These are phyloP conservation scores for Mechanitis mazaeus DNA, from an alignment of 2,888 invertebrate species.

Conservation along the genomic window DNA sequence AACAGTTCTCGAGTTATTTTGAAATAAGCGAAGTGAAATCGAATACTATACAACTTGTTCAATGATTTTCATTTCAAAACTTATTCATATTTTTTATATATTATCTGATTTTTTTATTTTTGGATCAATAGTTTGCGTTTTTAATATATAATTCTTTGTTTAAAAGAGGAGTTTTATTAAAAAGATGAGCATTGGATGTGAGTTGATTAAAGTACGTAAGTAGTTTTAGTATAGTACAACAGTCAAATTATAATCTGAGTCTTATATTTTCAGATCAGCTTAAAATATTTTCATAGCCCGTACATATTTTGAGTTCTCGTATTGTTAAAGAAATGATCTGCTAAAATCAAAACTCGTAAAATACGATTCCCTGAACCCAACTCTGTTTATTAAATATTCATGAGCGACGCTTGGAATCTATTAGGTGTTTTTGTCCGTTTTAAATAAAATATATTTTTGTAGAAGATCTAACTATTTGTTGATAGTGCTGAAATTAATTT, in stretches of 20 bases:
- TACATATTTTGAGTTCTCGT: not conserved
- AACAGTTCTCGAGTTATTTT: not conserved
- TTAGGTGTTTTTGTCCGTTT: constrained; percentile 11
- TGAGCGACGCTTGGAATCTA: constrained; percentile 11
- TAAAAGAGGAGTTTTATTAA: no score
- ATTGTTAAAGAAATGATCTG: not conserved
- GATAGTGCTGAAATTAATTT: not conserved
- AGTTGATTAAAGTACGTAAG: no score
- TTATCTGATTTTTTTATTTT: not conserved
- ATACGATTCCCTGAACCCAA: constrained; percentile 8
- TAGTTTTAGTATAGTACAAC: no score
- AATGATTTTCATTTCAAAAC: constrained; percentile 1
- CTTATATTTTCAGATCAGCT: not conserved
- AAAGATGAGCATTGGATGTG: no score
- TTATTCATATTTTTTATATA: not conserved
- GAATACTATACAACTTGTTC: not conserved
- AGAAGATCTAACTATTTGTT: constrained; percentile 5
- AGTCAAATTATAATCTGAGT: no score
- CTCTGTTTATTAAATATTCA: constrained; percentile 13
- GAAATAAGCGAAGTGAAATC: not conserved
- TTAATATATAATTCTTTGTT: no score
- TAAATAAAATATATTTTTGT: constrained; percentile 10
- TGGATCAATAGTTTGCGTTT: no score
- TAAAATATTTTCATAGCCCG: no score
- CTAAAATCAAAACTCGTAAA: not conserved